These are phyloP conservation scores for Cichlasoma orientale DNA, from an alignment of 2,797 vertebrate genomes.

Conservation along the genomic window DNA sequence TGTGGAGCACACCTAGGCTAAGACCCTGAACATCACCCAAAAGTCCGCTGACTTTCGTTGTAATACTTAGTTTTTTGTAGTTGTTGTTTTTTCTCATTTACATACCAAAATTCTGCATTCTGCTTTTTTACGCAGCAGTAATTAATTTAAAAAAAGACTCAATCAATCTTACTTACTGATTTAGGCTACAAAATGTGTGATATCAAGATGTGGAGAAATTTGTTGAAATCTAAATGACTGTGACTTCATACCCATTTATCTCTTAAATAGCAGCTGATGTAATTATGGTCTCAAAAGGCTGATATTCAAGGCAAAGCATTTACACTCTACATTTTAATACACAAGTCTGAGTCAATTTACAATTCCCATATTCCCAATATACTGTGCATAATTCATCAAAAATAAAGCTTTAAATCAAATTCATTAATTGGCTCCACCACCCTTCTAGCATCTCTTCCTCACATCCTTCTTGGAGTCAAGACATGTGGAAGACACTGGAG, in stretches of 20 bases:
- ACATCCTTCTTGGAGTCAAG: neutral
- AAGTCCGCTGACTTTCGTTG: neutral
- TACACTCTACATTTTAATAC: neutral
- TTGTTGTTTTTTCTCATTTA: neutral
- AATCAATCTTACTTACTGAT: neutral
- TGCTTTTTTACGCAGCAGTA: neutral
- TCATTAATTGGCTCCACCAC: neutral
- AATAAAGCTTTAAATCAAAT: neutral
- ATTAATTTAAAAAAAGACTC: neutral
- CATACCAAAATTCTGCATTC: neutral
- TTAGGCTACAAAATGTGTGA: neutral
- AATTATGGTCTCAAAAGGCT: neutral
- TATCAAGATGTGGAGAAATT: neutral
- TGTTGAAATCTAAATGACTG: neutral
- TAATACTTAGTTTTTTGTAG: accelerated
- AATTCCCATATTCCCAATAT: neutral
- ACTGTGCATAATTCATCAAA: neutral
- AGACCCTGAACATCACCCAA: neutral
- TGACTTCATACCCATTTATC: neutral
- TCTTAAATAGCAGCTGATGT: neutral
- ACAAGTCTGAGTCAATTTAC: neutral
- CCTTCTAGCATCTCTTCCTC: neutral
- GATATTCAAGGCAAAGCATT: neutral
- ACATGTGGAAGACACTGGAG: neutral
- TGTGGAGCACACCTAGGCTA: too few species aligned